Evolutionary conservation across 1,140 invertebrate species (phyloP), one percentile per base, ranked within the genome.

Genomic region (Diachasma alloeum): DNA sequence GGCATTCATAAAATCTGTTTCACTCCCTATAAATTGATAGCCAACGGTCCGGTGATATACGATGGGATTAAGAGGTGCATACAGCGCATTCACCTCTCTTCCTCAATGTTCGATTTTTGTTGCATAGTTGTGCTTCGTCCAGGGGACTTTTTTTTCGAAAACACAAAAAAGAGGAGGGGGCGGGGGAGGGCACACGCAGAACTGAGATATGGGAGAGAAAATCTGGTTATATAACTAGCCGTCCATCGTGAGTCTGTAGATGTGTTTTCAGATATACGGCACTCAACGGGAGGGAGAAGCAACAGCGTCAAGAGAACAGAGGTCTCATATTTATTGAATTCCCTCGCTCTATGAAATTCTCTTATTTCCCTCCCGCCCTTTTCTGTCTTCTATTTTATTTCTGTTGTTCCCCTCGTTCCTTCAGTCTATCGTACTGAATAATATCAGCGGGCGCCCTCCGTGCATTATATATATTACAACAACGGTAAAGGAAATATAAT

Each of bases 1-100:
- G 48, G 73, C 67, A 80, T 79, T 81, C 78, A 77, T 82, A 81
- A 82, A 81, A 82, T 79, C 76, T 80, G 80, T 82, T 80, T 77
- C 67, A 79, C 77, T 80, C 73, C 70, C 69, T 82, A 82, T 82
- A 80, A 82, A 81, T 82, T 80, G 78, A 82, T 82, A 74, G 78
- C 75, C 74, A 39, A 39, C 11, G 66, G 71, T 44, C 39, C 42
- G 78, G 56, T 75, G 70, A 77, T 77, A 63, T 76, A 80, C 53
- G 75, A 71, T 76, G 39, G 81, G 80, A 82, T 82, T 80, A 82
- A 80, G 75, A 76, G 69, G 75, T 31, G 75, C 46, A 76, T 31
- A 48, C 53, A 68, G 59, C 59, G 59, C 24, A 63, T 63, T 31
- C 59, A 24, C 19, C 59, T 63, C 19, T 59, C 59, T 26, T 63